Evolutionary conservation across 1,140 invertebrate genomes (phyloP), one percentile per base, ranked within the genome.

Genomic region (Brachionus sp.): DNA sequence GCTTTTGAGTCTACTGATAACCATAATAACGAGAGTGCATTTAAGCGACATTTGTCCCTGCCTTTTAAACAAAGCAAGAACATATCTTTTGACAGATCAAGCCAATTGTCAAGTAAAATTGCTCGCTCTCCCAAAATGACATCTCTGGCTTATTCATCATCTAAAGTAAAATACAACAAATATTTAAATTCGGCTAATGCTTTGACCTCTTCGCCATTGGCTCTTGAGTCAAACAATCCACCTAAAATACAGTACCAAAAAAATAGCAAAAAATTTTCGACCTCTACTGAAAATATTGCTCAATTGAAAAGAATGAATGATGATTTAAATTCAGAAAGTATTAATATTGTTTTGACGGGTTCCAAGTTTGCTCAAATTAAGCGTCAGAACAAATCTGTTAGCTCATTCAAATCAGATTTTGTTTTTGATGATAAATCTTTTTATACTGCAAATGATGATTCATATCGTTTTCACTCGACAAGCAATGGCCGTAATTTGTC

Each of bases 41-140:
- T 80, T 13, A 80, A 62, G 25, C 46, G 77, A 64, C 33, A 80
- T 35, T 13, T 80, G 33, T 80, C 77, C 16, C 29, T 80, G 10
- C 77, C 77, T 3, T 80, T 80, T 64, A 57, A 80, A 37, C 77
- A 80, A 80, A 42, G 50, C 13, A 80, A 62, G n/a, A 75, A 75
- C 44, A 46, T 46, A 2, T 46, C 70, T 23, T 46, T 75, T 39
- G 50, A 57, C 9, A 57, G 50, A 62, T 10, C 16, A 25, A 62
- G 77, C 35, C 77, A 80, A 33, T 23, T 62, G 35, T 57, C 35
- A 19, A 16, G 37, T 10, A 66, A 44, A 37, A 62, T 62, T 19
- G 9, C 77, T 23, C 46, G 35, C 29, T 66, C 50, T 12, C 50
- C 77, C 62, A 80, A 44, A 80, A 80, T 75, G 70, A 39, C 44